Evolutionary conservation across 1,140 invertebrate genomes (phyloP).

Genomic region (Monomorium pharaonis): DNA sequence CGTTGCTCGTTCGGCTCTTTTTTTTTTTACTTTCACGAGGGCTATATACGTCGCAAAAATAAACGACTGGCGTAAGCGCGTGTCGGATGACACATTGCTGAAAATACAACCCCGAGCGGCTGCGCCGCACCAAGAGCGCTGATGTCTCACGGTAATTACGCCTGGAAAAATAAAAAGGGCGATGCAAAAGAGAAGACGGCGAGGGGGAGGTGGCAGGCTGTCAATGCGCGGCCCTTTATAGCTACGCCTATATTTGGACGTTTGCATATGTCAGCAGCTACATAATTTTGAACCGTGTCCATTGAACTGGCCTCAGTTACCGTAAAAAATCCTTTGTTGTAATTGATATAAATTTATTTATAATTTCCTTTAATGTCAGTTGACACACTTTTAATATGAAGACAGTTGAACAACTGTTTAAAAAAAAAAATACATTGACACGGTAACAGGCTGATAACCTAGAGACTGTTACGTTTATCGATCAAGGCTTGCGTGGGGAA

Average conservation of each 20-base stretch:
- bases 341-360: constrained; percentile 2
- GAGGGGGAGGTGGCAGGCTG: not conserved
- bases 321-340: not conserved
- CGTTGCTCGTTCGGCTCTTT: constrained; percentile 19
- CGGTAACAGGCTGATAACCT: not conserved
- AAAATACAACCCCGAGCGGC: constrained; percentile 72
- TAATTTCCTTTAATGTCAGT: constrained; percentile 1
- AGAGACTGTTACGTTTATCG: not conserved
- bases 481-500: not conserved
- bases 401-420: not conserved
- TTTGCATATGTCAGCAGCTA: constrained; percentile 2
- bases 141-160: constrained; percentile 68
- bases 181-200: not conserved
- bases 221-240: not conserved
- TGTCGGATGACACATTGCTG: constrained; percentile 75
- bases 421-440: not conserved
- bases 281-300: not conserved
- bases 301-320: not conserved
- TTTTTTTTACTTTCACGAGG: constrained; percentile 29
- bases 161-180: constrained; percentile 26
- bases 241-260: constrained; percentile 22
- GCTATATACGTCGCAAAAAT: constrained; percentile 74
- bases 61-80: constrained; percentile 72
- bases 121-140: constrained; percentile 6
- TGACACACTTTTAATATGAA: not conserved